Percentiles rank a stretch among this genome's conserved stretches.
Evolutionary conservation across 2,113 vertebrate genomes (phyloP).

Genomic region (Miniopterus natalensis): DNA sequence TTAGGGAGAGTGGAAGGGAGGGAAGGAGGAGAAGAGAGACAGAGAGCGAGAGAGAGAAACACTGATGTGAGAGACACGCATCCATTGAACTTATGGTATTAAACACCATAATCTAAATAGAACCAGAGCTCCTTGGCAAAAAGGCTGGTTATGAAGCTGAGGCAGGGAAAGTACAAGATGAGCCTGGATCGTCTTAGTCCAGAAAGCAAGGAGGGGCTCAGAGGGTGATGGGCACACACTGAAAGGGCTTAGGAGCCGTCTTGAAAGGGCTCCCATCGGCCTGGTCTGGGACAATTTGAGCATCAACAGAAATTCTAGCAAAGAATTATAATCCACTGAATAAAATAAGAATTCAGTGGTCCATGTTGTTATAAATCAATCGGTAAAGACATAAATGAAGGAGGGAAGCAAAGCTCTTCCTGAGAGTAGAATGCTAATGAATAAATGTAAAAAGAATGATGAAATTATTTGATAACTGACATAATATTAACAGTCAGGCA

Average conservation of each 20-base stretch:
- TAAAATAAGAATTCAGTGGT: neutral
- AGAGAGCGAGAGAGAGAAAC: too few species aligned
- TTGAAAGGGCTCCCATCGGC: neutral
- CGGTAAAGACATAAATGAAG: neutral
- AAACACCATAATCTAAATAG: too few species aligned
- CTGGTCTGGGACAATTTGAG: neutral
- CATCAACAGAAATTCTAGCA: neutral
- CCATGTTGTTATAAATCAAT: neutral
- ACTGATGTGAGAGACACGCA: too few species aligned
- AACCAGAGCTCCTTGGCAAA: neutral
- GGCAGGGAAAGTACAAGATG: neutral
- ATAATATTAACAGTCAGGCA: neutral
- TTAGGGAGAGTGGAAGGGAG: too few species aligned
- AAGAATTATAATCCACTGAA: neutral
- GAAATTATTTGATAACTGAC: neutral
- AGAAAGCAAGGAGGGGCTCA: neutral
- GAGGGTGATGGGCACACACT: neutral
- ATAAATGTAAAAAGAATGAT: neutral
- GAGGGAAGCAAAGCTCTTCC: neutral
- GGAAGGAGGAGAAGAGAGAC: too few species aligned
- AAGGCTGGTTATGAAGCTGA: neutral
- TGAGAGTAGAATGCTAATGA: neutral
- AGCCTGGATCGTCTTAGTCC: neutral
- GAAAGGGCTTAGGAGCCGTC: neutral
- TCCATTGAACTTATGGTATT: too few species aligned